phyloP scores from a whole-genome alignment of 2,797 vertebrate species.

The Chromobotia macracanthus region DNA sequence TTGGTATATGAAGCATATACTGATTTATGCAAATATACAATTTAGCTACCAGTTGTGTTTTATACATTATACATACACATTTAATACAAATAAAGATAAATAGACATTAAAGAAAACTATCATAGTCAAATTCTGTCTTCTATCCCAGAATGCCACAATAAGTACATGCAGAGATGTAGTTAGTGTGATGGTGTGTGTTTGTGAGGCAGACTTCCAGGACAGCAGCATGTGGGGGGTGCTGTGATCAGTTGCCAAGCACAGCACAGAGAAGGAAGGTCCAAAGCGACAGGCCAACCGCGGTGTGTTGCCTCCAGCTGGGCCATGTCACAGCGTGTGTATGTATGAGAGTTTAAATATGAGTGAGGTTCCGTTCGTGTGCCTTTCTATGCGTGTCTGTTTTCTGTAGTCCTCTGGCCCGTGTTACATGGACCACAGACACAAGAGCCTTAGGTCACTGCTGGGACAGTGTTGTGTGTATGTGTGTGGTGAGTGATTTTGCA shows the following conservation, averaged over 20 bases:
- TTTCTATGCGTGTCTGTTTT: conserved; percentile 46
- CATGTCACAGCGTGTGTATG: conserved; percentile 58
- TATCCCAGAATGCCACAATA: conserved; percentile 16
- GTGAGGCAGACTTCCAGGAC: conserved; percentile 61
- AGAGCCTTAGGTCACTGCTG: conserved; percentile 70
- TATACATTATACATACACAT: not conserved
- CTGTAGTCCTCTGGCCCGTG: conserved; percentile 58
- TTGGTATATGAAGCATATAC: too few species aligned
- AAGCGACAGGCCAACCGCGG: conserved; percentile 73
- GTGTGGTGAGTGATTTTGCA: conserved; percentile 34
- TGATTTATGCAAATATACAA: too few species aligned
- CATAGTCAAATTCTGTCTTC: not conserved
- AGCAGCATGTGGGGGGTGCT: conserved; percentile 66
- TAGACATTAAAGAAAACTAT: not conserved
- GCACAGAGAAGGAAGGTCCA: conserved; percentile 76
- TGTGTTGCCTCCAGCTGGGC: conserved; percentile 72
- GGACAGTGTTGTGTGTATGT: conserved; percentile 59
- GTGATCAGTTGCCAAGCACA: conserved; percentile 77
- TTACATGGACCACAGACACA: conserved; percentile 72
- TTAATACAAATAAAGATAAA: too few species aligned
- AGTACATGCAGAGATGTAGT: conserved; percentile 24
- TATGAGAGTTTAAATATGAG: conserved; percentile 44
- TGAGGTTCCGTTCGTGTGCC: conserved; percentile 41
- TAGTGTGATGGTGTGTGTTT: conserved; percentile 14
- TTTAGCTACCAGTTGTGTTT: too few species aligned